Evolutionary conservation across 2,113 vertebrate genomes (phyloP).

Genomic region (Scytalopus superciliaris): DNA sequence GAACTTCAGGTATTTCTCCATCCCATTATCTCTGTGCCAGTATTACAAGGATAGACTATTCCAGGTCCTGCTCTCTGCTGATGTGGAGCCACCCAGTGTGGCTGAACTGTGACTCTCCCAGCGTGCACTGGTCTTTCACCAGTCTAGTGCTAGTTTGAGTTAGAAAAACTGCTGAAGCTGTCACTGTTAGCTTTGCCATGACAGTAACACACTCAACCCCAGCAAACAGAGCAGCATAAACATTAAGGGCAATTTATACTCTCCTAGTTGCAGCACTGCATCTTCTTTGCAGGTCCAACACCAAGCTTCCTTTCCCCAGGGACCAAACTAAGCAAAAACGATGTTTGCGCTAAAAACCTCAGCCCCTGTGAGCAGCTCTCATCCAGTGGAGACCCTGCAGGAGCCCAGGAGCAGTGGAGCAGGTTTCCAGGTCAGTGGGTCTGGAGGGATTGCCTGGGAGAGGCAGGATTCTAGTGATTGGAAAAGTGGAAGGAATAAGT

Average conservation of each 20-base stretch:
- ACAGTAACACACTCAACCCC: not conserved
- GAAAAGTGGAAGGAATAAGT: not conserved
- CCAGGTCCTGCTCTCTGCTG: not conserved
- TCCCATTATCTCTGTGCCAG: not conserved
- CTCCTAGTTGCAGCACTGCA: not conserved
- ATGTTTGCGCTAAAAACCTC: not conserved
- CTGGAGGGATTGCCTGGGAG: not conserved
- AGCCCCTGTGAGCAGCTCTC: rapidly evolving
- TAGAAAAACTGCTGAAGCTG: not conserved
- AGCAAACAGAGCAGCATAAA: not conserved
- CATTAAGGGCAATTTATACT: not conserved
- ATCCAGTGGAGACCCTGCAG: rapidly evolving
- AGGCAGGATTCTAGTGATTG: not conserved
- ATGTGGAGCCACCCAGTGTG: not conserved
- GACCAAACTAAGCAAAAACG: not conserved
- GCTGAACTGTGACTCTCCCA: not conserved
- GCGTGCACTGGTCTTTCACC: not conserved
- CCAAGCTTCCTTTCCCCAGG: not conserved
- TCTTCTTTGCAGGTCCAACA: not conserved
- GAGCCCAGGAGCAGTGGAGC: not conserved
- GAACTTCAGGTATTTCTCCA: not conserved
- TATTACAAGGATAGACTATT: not conserved
- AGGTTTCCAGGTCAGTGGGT: not conserved
- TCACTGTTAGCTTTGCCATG: not conserved
- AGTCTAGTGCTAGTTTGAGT: not conserved